Evolutionary conservation across 2,888 invertebrate species (phyloP), one percentile per base, ranked within the genome.

Genomic region (Acrobasis suavella): DNA sequence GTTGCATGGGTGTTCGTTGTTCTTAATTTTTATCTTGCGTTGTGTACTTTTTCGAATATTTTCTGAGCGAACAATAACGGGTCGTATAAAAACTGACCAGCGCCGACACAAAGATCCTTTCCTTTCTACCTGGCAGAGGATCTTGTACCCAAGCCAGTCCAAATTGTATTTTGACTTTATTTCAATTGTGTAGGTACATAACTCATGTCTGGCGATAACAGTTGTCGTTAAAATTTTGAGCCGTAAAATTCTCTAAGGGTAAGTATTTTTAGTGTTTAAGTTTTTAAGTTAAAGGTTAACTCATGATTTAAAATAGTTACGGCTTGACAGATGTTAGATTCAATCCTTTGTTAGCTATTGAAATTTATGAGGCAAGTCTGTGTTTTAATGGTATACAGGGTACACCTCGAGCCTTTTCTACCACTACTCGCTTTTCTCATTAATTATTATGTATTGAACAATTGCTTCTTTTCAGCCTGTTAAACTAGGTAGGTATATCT

Each of bases 131-230:
- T 46, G 46, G 32, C 32, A 32, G 2, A 22, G 22, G 22, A 42
- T 46, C 46, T 46, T 46, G 46, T 46, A n/a, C n/a, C 46, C 14
- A 14, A 46, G 46, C 46, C 1, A 14, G 46, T 46, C 46, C 46
- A 12, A 46, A 46, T 46, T 46, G n/a, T 32, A 32, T 32, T 32
- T 46, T 46, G 6, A 14, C 5, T 46, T 46, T 42, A n/a, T 46
- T 46, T 46, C 46, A 46, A 14, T n/a, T n/a, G 7, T 14, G 46
- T 12, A 12, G n/a, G 14, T 14, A 42, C 42, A 0, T 46, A 52
- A 37, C 37, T 14, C 22, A 52, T 52, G 64, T 64, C 58, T 50
- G 64, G 62, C 46, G 55, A 54, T 62, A 60, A 52, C 58, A 63
- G 61, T 60, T 64, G 62, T 39, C 54, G 62, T 58, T 64, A n/a